Evolutionary conservation across 2,797 vertebrate genomes (phyloP), one percentile per base, ranked within the genome.

Genomic region (Lepus oiostolus): DNA sequence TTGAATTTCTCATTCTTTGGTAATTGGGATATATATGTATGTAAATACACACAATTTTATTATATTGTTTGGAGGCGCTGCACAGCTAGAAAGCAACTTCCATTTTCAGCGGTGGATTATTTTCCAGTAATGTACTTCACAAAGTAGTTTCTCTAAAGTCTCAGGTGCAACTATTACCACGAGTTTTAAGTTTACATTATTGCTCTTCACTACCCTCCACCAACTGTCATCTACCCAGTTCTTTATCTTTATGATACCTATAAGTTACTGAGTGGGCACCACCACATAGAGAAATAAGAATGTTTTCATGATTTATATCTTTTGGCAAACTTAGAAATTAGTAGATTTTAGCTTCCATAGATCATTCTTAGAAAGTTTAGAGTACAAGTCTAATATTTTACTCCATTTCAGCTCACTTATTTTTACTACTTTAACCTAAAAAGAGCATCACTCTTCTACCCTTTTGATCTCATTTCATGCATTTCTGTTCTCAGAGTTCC

Each of bases 301-400:
- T 85, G 89, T 96, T 84, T 65, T 84, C 16, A 52, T 50, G 26
- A 70, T 91, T 87, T 87, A 9, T 74, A 3, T 72, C 32, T 88
- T 83, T 76, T 24, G 35, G 42, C 22, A 90, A 75, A 92, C 8
- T 75, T 72, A 83, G 35, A 95, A 90, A n/a, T 35, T 24, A 70
- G 21, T 21, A 77, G 35, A 76, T 67, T 81, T 58, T 76, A 62
- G 65, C 80, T 75, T 85, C 67, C 52, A 67, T 19, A 21, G 38
- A 60, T 68, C 22, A 68, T 87, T 79, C 74, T 85, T 90, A 74
- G 75, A 58, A 67, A 83, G 47, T 65, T 70, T 60, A n/a, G 54
- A 52, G 28, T 9, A 58, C 85, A 95, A 79, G 17, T 42, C 32
- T 63, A 62, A 50, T 28, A 52, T 82, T 79, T 89, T 17, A 58